These are phyloP conservation scores for Dermolepida albohirtum DNA, from an alignment of 2,888 invertebrate species.

Conservation along the genomic window DNA sequence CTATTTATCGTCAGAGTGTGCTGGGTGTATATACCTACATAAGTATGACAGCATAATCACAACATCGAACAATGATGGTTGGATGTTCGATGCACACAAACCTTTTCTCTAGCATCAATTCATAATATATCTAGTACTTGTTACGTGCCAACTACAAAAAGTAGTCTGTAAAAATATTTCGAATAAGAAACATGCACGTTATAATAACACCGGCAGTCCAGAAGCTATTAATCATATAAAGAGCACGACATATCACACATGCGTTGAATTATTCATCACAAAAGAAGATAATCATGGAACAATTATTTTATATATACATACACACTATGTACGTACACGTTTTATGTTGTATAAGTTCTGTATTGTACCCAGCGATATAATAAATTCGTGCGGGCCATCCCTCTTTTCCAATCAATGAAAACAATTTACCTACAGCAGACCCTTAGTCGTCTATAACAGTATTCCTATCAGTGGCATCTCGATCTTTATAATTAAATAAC, in stretches of 20 bases:
- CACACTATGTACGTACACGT: not conserved
- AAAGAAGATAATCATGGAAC: slow-evolving; percentile 32
- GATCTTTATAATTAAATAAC: slow-evolving; percentile 30
- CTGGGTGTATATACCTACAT: not conserved
- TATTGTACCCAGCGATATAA: too few relatives aligned
- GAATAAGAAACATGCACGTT: slow-evolving; percentile 21
- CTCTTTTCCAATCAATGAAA: slow-evolving; percentile 28
- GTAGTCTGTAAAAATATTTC: slow-evolving; percentile 35
- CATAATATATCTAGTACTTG: slow-evolving; percentile 11
- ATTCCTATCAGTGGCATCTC: slow-evolving; percentile 17
- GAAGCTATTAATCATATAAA: slow-evolving; percentile 34
- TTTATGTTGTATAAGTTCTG: not conserved
- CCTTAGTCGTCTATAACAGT: slow-evolving; percentile 14
- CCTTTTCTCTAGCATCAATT: slow-evolving; percentile 24
- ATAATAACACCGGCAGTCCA: slow-evolving; percentile 32
- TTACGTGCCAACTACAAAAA: slow-evolving; percentile 29
- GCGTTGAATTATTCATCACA: slow-evolving; percentile 37
- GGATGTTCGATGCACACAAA: not conserved
- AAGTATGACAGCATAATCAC: slow-evolving; percentile 31
- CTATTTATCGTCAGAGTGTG: slow-evolving; percentile 11
- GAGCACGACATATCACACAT: slow-evolving; percentile 33
- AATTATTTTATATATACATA: slow-evolving; percentile 35
- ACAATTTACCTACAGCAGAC: slow-evolving; percentile 33
- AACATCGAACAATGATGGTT: slow-evolving; percentile 8
- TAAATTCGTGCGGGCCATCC: not conserved